phyloP scores from a whole-genome alignment of 2,113 vertebrate genomes.

The Pteropus alecto region DNA sequence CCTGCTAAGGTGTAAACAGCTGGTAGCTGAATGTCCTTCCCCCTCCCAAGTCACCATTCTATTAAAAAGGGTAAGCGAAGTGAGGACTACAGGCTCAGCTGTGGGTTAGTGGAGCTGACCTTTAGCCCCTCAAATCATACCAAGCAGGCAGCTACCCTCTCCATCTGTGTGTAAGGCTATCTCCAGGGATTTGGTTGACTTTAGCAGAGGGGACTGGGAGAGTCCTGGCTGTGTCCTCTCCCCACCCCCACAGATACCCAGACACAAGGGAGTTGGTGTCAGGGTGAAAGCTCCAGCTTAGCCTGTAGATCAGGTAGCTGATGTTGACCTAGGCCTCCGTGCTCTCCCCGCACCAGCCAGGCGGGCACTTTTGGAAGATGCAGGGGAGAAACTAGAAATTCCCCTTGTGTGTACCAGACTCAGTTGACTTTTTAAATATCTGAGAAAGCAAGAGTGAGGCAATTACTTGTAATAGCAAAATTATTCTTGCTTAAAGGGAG shows the following conservation, averaged over 20 bases:
- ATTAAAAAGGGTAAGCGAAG: not conserved
- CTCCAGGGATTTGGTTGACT: not conserved
- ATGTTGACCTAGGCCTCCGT: not conserved
- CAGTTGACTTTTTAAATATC: slow-evolving; percentile 42
- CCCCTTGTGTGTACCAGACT: not conserved
- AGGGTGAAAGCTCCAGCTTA: not conserved
- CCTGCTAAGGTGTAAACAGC: slow-evolving; percentile 2
- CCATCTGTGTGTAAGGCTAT: not conserved
- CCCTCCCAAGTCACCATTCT: not conserved
- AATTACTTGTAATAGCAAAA: slow-evolving; percentile 58
- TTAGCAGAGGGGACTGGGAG: not conserved
- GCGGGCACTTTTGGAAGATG: not conserved
- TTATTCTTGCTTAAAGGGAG: slow-evolving; percentile 45
- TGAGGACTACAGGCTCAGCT: not conserved
- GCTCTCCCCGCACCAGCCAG: not conserved
- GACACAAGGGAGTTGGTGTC: not conserved
- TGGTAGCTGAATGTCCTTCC: not conserved
- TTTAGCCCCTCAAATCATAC: slow-evolving; percentile 31
- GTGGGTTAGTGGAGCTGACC: not conserved
- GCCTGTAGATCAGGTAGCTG: not conserved
- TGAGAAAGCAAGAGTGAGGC: not conserved
- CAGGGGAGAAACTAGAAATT: slow-evolving; percentile 5
- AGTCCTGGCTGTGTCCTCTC: not conserved
- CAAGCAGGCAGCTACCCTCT: not conserved
- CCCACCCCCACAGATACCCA: not conserved